Percentiles rank a stretch among this genome's conserved stretches.
Conservation (phyloP, 2,888 invertebrate genomes). For the Diloba caeruleocephala region DNA sequence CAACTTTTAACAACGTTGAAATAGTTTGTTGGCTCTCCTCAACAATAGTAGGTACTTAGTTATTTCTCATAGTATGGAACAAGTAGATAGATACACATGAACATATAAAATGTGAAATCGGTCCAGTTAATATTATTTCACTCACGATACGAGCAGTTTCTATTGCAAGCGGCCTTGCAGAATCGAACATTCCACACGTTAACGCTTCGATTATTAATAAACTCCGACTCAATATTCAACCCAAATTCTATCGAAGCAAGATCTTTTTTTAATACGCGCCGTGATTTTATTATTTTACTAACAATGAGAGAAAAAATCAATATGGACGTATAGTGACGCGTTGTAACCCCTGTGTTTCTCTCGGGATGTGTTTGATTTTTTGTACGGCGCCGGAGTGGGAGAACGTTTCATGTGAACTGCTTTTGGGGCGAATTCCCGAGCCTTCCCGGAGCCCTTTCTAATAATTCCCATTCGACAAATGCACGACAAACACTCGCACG, state of each 20-base stretch:
- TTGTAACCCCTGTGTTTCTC: slow-evolving; percentile 89
- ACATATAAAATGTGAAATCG: slow-evolving; percentile 82
- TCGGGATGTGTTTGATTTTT: slow-evolving; percentile 89
- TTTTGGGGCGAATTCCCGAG: slow-evolving; percentile 89
- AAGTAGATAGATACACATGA: slow-evolving; percentile 56
- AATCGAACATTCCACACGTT: slow-evolving; percentile 87
- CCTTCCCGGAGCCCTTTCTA: slow-evolving; percentile 87
- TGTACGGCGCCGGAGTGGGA: slow-evolving; percentile 87
- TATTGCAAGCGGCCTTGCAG: slow-evolving; percentile 87
- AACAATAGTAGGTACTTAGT: slow-evolving; percentile 28
- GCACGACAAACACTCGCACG: slow-evolving; percentile 88
- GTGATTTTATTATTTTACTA: slow-evolving; percentile 86
- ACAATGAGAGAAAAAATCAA: slow-evolving; percentile 88
- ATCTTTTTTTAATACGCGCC: slow-evolving; percentile 79
- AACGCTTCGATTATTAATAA: slow-evolving; percentile 88
- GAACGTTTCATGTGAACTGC: slow-evolving; percentile 88
- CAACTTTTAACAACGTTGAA: slow-evolving; percentile 32
- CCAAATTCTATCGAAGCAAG: slow-evolving; percentile 82
- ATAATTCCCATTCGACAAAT: slow-evolving; percentile 89
- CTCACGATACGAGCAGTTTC: slow-evolving; percentile 86
- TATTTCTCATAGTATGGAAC: slow-evolving; percentile 40
- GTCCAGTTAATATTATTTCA: slow-evolving; percentile 84
- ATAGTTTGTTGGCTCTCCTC: slow-evolving; percentile 36
- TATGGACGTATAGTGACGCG: slow-evolving; percentile 86
- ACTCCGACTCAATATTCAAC: slow-evolving; percentile 84